Percentiles rank a stretch among this genome's conserved stretches.
Conservation (phyloP, 2,888 invertebrate genomes). For the Cloeon dipterum region DNA sequence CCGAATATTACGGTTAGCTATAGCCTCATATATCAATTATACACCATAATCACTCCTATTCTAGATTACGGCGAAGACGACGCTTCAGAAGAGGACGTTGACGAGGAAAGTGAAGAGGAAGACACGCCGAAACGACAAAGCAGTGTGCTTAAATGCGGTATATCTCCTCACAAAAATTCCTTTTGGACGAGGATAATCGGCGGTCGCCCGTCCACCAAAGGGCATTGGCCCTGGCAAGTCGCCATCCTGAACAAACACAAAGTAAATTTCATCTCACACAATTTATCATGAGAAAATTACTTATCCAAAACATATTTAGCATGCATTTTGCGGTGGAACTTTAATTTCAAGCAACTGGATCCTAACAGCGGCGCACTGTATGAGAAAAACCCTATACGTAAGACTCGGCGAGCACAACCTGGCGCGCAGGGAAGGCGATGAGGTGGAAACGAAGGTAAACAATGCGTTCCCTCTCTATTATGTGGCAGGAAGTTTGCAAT, state of each 20-base stretch:
- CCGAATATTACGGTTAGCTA: too few species aligned
- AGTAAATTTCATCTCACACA: slow-evolving; percentile 19
- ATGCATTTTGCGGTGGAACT: slow-evolving; percentile 77
- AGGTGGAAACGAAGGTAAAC: slow-evolving; percentile 45
- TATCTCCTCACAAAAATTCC: slow-evolving; percentile 21
- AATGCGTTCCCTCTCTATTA: too few species aligned
- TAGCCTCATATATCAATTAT: too few species aligned
- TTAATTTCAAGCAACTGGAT: slow-evolving; percentile 63
- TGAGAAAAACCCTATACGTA: slow-evolving; percentile 50
- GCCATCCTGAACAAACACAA: slow-evolving; percentile 65
- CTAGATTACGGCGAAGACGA: too few species aligned
- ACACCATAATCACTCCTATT: too few species aligned
- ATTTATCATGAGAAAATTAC: neutral
- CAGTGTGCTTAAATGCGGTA: slow-evolving; percentile 4
- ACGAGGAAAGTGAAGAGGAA: too few species aligned
- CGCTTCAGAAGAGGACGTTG: slow-evolving; percentile 13
- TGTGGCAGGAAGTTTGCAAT: too few species aligned
- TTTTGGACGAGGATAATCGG: slow-evolving; percentile 78
- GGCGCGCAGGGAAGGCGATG: slow-evolving; percentile 44
- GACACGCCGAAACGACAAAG: too few species aligned
- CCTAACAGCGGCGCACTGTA: slow-evolving; percentile 71
- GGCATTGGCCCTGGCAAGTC: slow-evolving; percentile 91
- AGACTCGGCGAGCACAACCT: slow-evolving; percentile 73
- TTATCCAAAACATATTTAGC: slow-evolving; percentile 23
- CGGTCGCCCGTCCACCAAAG: slow-evolving; percentile 50